phyloP scores from a whole-genome alignment of 2,797 vertebrate species.

The Gambusia yucatana region DNA sequence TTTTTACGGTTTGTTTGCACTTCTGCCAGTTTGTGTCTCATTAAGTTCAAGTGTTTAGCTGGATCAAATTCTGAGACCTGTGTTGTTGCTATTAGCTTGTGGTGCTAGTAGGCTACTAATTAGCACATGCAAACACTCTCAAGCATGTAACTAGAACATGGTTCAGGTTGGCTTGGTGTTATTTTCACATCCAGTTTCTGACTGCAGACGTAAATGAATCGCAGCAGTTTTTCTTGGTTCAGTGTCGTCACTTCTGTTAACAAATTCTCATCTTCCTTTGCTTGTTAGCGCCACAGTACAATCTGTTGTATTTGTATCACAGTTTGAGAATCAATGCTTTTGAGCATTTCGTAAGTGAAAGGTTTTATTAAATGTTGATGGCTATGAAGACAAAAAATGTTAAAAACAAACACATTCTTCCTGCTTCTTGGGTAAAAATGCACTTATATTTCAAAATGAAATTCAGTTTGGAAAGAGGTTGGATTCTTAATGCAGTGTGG shows the following conservation, averaged over 20 bases:
- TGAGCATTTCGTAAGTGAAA: neutral
- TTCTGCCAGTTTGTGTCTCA: neutral
- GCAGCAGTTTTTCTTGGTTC: neutral
- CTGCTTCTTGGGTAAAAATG: neutral
- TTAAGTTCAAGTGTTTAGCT: neutral
- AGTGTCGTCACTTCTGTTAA: neutral
- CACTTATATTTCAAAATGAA: slow-evolving; percentile 25
- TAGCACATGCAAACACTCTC: neutral
- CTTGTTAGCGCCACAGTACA: neutral
- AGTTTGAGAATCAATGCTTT: neutral
- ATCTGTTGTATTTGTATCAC: neutral
- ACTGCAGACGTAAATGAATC: neutral
- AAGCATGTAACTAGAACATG: neutral
- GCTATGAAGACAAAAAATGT: neutral
- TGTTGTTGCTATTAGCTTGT: neutral
- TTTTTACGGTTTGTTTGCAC: neutral
- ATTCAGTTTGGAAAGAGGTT: slow-evolving; percentile 40
- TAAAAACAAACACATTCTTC: slow-evolving; percentile 15
- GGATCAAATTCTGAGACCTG: neutral
- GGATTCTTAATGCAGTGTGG: slow-evolving; percentile 22
- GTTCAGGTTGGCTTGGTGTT: neutral
- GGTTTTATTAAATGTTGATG: neutral
- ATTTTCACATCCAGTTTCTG: neutral
- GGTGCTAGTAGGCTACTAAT: neutral
- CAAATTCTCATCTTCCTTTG: neutral